phyloP scores from a whole-genome alignment of 2,888 invertebrate species.

The Sinelater perroti region DNA sequence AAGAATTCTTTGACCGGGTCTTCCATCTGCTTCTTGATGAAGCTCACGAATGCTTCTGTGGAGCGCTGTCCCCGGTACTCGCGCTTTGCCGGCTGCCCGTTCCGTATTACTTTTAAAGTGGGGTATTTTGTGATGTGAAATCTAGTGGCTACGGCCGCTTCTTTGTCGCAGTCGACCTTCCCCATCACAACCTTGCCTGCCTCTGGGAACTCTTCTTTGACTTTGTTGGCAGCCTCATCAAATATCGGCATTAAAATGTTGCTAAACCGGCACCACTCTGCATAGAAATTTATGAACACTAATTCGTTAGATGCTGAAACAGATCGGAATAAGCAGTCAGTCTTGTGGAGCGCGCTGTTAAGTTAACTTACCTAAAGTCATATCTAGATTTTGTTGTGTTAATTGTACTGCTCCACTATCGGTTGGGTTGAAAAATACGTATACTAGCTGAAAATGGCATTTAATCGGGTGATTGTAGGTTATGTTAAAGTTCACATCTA shows the following conservation, averaged over 20 bases:
- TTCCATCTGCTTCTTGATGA: slow-evolving; percentile 87
- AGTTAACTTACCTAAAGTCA: slow-evolving; percentile 78
- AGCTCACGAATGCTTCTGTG: slow-evolving; percentile 87
- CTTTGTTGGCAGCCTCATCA: slow-evolving; percentile 92
- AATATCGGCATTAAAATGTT: slow-evolving; percentile 96
- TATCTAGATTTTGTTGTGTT: slow-evolving; percentile 82
- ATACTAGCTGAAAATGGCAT: slow-evolving; percentile 59
- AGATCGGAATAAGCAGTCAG: slow-evolving; percentile 10
- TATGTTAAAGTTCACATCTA: too few relatives aligned
- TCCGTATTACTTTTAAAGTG: slow-evolving; percentile 92
- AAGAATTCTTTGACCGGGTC: slow-evolving; percentile 85
- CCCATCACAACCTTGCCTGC: slow-evolving; percentile 90
- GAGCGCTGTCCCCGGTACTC: slow-evolving; percentile 92
- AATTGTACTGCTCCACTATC: slow-evolving; percentile 85
- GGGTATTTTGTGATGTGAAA: slow-evolving; percentile 99
- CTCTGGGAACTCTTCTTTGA: slow-evolving; percentile 80
- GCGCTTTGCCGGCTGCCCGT: slow-evolving; percentile 88
- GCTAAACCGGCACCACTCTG: slow-evolving; percentile 99
- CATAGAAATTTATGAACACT: slow-evolving; percentile 98
- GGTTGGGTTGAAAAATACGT: slow-evolving; percentile 76
- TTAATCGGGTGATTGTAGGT: background rate
- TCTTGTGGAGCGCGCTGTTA: background rate
- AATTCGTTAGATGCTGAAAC: slow-evolving; percentile 92
- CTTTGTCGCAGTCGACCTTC: slow-evolving; percentile 96
- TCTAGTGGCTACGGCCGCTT: slow-evolving; percentile 84